Conservation (phyloP, 2,113 vertebrate genomes). For the Hystrix cristata region DNA sequence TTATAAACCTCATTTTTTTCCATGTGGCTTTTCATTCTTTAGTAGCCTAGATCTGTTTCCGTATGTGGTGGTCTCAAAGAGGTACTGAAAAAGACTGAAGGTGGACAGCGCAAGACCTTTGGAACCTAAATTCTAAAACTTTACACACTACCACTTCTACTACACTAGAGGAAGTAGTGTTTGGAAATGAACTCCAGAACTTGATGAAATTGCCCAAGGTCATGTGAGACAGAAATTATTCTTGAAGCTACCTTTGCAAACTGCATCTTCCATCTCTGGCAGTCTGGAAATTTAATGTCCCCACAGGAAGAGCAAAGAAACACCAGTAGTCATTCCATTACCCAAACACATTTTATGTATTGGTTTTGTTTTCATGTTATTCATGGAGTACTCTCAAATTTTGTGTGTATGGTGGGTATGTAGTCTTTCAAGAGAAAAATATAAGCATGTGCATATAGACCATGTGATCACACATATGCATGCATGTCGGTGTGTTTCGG, state of each 20-base stretch:
- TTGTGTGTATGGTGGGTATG: neutral
- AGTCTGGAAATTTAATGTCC: neutral
- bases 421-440: neutral
- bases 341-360: neutral
- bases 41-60: neutral
- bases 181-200: neutral
- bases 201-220: neutral
- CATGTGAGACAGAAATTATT: neutral
- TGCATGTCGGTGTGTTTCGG: neutral
- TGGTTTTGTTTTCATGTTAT: neutral
- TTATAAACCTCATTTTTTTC: rapidly evolving
- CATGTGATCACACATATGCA: neutral
- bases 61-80: neutral
- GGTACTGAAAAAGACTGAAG: neutral
- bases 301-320: neutral
- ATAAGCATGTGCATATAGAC: neutral
- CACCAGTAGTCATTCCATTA: neutral
- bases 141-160: neutral
- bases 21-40: neutral
- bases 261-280: neutral
- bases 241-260: neutral
- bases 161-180: neutral
- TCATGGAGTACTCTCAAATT: neutral
- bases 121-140: neutral
- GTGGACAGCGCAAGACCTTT: neutral